These are phyloP conservation scores for Panonychus citri DNA, from an alignment of 1,140 invertebrate species.

Conservation along the genomic window DNA sequence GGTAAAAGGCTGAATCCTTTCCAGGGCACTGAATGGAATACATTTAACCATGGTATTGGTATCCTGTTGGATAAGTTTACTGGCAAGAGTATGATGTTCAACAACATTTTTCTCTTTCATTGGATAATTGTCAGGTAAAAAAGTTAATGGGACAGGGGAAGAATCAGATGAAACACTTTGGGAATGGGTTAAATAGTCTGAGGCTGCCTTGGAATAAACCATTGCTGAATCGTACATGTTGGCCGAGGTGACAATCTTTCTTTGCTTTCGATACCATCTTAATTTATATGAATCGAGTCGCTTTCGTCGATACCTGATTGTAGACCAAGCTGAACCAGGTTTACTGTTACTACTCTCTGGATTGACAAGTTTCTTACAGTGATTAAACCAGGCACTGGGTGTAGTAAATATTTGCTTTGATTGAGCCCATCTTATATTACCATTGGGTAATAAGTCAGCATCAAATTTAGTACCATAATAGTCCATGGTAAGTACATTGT, in stretches of 20 bases:
- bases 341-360: constrained; percentile 40
- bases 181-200: neutral
- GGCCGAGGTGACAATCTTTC: constrained; percentile 9
- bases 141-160: neutral
- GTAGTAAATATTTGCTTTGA: constrained; percentile 62
- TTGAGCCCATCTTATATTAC: constrained; percentile 68
- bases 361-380: constrained; percentile 71
- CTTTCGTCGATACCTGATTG: constrained; percentile 46
- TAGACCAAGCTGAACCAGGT: constrained; percentile 77
- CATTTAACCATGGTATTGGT: constrained; percentile 64
- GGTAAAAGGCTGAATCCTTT: constrained; percentile 72
- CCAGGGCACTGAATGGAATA: constrained; percentile 55
- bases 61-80: constrained; percentile 24
- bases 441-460: constrained; percentile 56
- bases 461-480: constrained; percentile 75
- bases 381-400: constrained; percentile 73
- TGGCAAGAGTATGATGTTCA: constrained; percentile 1
- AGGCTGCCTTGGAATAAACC: neutral
- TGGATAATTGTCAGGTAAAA: neutral
- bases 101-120: constrained; percentile 1
- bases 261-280: constrained; percentile 43
- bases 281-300: constrained; percentile 68
- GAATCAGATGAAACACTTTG: neutral
- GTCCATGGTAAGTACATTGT: constrained; percentile 57
- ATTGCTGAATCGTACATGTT: neutral